phyloP scores from a whole-genome alignment of 2,113 vertebrate species.

The Oostethus manadensis region DNA sequence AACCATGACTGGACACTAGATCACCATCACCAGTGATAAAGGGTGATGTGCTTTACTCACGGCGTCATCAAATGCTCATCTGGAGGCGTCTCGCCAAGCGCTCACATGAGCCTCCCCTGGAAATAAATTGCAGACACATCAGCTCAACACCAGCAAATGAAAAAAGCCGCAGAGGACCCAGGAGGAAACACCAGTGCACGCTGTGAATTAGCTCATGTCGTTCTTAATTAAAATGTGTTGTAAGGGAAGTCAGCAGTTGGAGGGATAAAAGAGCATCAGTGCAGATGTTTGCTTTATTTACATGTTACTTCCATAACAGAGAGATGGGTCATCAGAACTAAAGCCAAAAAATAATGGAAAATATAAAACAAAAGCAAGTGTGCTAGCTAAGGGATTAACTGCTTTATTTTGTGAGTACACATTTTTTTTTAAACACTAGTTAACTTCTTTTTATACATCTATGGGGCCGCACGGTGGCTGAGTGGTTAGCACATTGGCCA shows the following conservation, averaged over 20 bases:
- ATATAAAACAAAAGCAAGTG: too few species aligned
- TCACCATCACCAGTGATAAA: slow-evolving; percentile 5
- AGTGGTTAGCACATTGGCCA: too few species aligned
- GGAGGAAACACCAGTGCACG: slow-evolving; percentile 26
- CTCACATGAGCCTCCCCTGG: background rate
- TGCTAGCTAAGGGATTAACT: too few species aligned
- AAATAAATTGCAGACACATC: slow-evolving; percentile 42
- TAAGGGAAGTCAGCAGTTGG: slow-evolving; percentile 18
- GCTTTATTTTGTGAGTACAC: background rate
- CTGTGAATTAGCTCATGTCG: slow-evolving; percentile 58
- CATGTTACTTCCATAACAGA: background rate
- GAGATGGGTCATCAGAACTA: background rate
- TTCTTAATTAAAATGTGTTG: slow-evolving; percentile 58
- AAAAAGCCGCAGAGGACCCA: slow-evolving; percentile 36
- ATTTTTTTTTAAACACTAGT: too few species aligned
- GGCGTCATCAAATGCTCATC: slow-evolving; percentile 47
- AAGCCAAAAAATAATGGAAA: too few species aligned
- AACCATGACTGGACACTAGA: background rate
- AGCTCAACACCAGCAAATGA: slow-evolving; percentile 60
- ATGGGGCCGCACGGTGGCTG: too few species aligned
- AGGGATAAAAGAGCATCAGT: background rate
- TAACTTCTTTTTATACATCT: too few species aligned
- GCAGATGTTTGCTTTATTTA: slow-evolving; percentile 6
- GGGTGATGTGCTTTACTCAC: slow-evolving; percentile 13
- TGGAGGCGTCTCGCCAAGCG: slow-evolving; percentile 6